phyloP scores from a whole-genome alignment of 1,140 invertebrate species.

The Drosophila quadrilineata region DNA sequence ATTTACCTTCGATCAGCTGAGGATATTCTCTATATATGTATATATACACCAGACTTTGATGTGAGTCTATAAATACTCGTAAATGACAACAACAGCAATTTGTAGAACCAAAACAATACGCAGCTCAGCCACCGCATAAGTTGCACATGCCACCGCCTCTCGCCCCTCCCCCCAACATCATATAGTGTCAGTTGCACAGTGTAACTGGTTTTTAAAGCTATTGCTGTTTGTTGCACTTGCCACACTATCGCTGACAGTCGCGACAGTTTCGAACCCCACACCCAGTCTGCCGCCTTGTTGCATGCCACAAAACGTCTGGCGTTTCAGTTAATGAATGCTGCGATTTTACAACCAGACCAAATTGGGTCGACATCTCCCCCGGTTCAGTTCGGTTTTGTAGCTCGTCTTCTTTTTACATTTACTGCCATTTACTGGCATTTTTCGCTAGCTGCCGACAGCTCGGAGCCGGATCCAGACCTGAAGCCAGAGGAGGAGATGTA shows the following conservation, averaged over 20 bases:
- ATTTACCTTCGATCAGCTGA: too few species aligned
- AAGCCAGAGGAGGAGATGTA: background rate
- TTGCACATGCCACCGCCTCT: background rate
- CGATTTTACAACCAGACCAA: conserved; percentile 62
- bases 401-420: conserved; percentile 69
- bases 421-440: conserved; percentile 60
- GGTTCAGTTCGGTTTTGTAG: conserved; percentile 31
- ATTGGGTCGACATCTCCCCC: conserved; percentile 54
- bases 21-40: too few species aligned
- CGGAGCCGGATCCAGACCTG: conserved; percentile 9
- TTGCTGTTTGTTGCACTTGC: conserved; percentile 25
- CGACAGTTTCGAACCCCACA: conserved; percentile 33
- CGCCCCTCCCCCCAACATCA: conserved; percentile 5
- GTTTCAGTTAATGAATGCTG: conserved; percentile 69
- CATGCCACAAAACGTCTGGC: conserved; percentile 40
- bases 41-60: background rate
- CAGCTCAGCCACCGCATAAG: conserved; percentile 28
- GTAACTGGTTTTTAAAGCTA: conserved; percentile 16
- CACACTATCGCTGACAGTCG: conserved; percentile 48
- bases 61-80: background rate
- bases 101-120: conserved; percentile 36
- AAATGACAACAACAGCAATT: conserved; percentile 18
- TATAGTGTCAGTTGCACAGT: conserved; percentile 15
- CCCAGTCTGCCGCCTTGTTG: background rate
- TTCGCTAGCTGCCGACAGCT: conserved; percentile 27